Evolutionary conservation across 2,888 invertebrate genomes (phyloP).

Genomic region (Oscheius sp.): DNA sequence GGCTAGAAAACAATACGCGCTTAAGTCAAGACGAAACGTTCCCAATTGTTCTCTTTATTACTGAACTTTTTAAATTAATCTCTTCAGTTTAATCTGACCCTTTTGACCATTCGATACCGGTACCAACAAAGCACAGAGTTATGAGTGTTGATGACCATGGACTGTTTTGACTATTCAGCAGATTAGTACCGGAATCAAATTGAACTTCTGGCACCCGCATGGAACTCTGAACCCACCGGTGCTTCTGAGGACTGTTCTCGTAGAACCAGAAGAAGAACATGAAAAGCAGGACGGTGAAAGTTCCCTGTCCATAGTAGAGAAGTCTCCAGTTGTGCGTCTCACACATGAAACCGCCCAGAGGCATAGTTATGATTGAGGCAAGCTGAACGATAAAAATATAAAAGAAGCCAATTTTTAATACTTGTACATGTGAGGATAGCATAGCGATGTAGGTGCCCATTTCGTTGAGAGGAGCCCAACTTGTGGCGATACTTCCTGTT

Average conservation of each 20-base stretch:
- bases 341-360: conserved; percentile 48
- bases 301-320: conserved; percentile 38
- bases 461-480: conserved; percentile 43
- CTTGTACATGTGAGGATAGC: conserved; percentile 47
- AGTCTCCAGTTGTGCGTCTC: conserved; percentile 43
- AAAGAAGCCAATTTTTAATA: conserved; percentile 17
- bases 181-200: too few relatives aligned
- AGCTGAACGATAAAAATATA: conserved; percentile 33
- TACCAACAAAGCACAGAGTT: too few relatives aligned
- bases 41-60: too few relatives aligned
- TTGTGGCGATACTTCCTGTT: conserved; percentile 47
- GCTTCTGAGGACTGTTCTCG: conserved; percentile 48
- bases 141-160: not conserved
- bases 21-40: too few relatives aligned
- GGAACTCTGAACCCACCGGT: conserved; percentile 36
- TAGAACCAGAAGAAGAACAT: conserved; percentile 44
- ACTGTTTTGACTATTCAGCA: too few relatives aligned
- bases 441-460: conserved; percentile 49
- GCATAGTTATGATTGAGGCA: conserved; percentile 44
- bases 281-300: conserved; percentile 41
- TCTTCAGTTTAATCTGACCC: too few relatives aligned
- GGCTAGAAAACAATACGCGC: too few relatives aligned
- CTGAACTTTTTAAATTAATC: too few relatives aligned
- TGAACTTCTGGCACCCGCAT: too few relatives aligned
- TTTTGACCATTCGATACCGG: too few relatives aligned